phyloP scores from a whole-genome alignment of 2,888 invertebrate genomes.

The Andrena bicolor region DNA sequence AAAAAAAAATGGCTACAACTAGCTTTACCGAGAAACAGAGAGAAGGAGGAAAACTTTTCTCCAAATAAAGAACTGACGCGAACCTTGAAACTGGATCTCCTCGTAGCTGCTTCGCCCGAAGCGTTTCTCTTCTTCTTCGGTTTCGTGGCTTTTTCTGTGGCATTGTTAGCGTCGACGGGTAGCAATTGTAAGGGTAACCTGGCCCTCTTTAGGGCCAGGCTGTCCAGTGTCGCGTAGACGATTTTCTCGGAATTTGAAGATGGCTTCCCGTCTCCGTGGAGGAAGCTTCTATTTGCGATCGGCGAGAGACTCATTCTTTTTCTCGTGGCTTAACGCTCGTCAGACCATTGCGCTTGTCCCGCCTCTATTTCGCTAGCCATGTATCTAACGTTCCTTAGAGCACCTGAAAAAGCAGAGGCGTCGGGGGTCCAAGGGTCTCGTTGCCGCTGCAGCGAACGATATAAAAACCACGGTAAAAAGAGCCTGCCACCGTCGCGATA shows the following conservation, averaged over 20 bases:
- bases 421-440: neutral
- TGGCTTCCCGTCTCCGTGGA: slow-evolving; percentile 69
- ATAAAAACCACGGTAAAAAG: neutral
- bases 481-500: slow-evolving; percentile 25
- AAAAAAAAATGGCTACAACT: neutral
- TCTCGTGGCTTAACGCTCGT: neutral
- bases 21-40: neutral
- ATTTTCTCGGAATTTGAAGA: slow-evolving; percentile 65
- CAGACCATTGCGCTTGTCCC: neutral
- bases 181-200: slow-evolving; percentile 78
- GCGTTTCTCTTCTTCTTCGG: slow-evolving; percentile 15
- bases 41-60: neutral
- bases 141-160: neutral
- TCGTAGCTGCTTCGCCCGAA: neutral
- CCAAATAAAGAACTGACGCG: neutral
- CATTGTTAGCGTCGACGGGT: slow-evolving; percentile 70
- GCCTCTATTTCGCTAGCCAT: neutral
- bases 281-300: slow-evolving; percentile 77
- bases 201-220: slow-evolving; percentile 79
- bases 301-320: slow-evolving; percentile 72
- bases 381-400: neutral
- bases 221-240: slow-evolving; percentile 80
- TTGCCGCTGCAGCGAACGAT: too few relatives aligned
- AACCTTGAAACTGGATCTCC: slow-evolving; percentile 29
- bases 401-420: neutral